Conservation (phyloP, 2,797 vertebrate species). For the Bovichtus diacanthus region DNA sequence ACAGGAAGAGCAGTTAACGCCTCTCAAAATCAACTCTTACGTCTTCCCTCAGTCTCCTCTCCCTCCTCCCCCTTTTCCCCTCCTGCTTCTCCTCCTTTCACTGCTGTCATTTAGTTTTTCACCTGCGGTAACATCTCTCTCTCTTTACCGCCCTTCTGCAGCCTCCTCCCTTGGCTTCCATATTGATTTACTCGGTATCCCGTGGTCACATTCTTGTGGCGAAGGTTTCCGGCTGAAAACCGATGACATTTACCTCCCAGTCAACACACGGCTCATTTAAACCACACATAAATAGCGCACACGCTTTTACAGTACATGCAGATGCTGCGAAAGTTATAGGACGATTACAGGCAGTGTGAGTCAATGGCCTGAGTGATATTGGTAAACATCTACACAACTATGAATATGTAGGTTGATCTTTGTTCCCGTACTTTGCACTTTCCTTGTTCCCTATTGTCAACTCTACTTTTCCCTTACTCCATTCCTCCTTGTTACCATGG, state of each 20-base stretch:
- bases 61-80: not conserved
- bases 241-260: conserved; percentile 75
- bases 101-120: conserved; percentile 53
- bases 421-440: not conserved
- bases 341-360: conserved; percentile 16
- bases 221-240: conserved; percentile 81
- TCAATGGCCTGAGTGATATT: not conserved
- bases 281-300: conserved; percentile 37
- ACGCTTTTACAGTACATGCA: conserved; percentile 1
- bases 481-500: conserved; percentile 52
- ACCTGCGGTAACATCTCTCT: conserved; percentile 25
- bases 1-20: conserved; percentile 23
- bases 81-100: conserved; percentile 2
- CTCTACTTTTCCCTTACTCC: conserved; percentile 10
- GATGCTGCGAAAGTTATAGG: conserved; percentile 1
- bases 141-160: conserved; percentile 31
- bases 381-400: not conserved
- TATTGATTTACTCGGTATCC: conserved; percentile 79
- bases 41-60: not conserved
- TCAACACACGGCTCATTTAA: conserved; percentile 72
- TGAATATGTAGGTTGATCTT: not conserved
- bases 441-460: not conserved
- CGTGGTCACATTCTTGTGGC: conserved; percentile 80
- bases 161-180: conserved; percentile 63
- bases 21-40: conserved; percentile 13